Percentiles rank a stretch among this genome's conserved stretches.
These are phyloP conservation scores for Crypturellus tataupa DNA, from an alignment of 2,797 vertebrate species.

Conservation along the genomic window DNA sequence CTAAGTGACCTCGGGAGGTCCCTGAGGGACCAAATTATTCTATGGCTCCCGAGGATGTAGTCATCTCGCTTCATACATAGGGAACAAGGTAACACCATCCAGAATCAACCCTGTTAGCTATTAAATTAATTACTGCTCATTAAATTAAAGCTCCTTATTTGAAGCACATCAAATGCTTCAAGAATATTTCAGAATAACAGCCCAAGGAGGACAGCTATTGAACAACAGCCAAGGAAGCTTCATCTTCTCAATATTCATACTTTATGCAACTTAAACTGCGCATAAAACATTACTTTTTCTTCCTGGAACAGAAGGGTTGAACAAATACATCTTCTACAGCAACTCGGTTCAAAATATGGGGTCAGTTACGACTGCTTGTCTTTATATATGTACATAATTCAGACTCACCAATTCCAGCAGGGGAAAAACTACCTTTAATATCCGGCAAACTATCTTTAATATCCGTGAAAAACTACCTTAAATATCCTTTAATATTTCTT, in stretches of 20 bases:
- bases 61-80: not conserved
- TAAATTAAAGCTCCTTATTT: not conserved
- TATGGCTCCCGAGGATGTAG: not conserved
- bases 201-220: not conserved
- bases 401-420: not conserved
- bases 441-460: too few relatives aligned
- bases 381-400: not conserved
- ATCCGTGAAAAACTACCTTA: too few relatives aligned
- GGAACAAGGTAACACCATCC: not conserved
- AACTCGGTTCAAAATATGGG: not conserved
- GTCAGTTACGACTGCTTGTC: not conserved
- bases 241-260: not conserved
- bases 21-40: not conserved
- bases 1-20: not conserved
- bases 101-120: accelerated
- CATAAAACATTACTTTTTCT: not conserved
- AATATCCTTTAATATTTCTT: too few relatives aligned
- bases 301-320: not conserved
- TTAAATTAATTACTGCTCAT: too few relatives aligned
- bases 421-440: not conserved
- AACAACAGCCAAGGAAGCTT: not conserved
- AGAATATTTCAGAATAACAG: not conserved
- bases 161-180: not conserved
- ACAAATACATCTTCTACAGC: not conserved
- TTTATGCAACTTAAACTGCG: not conserved